A percentile compares a stretch with the other conserved stretches of the same genome.
Conservation (phyloP, 2,888 invertebrate species). For the Lasioglossum villosulum region DNA sequence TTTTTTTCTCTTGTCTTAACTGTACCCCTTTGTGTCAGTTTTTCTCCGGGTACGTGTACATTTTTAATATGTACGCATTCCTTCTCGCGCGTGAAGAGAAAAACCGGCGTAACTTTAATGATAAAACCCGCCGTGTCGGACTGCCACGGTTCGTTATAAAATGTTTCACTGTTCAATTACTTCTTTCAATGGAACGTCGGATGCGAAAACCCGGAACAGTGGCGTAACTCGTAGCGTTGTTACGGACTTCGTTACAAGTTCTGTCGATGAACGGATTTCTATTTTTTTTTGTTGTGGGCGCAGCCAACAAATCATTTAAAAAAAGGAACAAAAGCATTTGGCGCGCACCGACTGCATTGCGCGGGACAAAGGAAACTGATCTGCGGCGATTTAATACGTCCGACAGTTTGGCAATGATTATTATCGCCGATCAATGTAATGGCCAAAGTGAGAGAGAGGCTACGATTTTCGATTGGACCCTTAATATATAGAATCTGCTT, state of each 20-base stretch:
- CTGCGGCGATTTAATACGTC: not conserved
- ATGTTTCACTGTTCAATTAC: slow-evolving; percentile 10
- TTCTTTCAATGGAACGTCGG: not conserved
- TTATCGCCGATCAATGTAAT: not conserved
- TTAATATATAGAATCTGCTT: too few species aligned
- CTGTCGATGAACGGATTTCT: not conserved
- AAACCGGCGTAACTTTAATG: slow-evolving; percentile 7
- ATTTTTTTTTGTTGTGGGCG: not conserved
- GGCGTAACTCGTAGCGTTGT: slow-evolving; percentile 13
- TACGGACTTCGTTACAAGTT: slow-evolving; percentile 14
- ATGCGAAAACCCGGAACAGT: not conserved
- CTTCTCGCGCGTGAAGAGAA: not conserved
- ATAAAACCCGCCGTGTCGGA: not conserved
- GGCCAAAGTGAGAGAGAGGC: not conserved
- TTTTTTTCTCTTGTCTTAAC: not conserved
- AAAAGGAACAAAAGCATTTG: not conserved
- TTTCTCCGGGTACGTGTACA: not conserved
- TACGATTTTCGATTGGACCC: not conserved
- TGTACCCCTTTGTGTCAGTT: not conserved
- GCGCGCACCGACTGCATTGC: not conserved
- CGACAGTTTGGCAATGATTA: not conserved
- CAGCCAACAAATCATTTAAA: not conserved
- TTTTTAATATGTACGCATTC: not conserved
- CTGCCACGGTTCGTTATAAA: slow-evolving; percentile 6
- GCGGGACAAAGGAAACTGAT: not conserved